Conservation (phyloP, 2,113 vertebrate genomes). For the Corythoichthys haematopterus region DNA sequence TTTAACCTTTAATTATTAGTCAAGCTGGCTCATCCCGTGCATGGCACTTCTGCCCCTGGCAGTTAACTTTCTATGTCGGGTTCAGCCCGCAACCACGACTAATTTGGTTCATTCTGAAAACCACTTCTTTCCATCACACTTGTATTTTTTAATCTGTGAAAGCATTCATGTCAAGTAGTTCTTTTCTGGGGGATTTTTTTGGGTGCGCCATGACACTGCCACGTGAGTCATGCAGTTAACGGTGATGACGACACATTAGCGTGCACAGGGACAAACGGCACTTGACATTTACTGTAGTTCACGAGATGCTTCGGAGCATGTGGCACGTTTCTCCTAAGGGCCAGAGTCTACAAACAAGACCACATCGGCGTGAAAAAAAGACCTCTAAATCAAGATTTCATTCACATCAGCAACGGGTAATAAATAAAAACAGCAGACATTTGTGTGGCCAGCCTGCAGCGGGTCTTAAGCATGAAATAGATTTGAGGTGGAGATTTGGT, state of each 20-base stretch:
- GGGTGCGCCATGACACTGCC: conserved; percentile 15
- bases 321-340: conserved; percentile 55
- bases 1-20: conserved; percentile 70
- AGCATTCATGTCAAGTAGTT: conserved; percentile 17
- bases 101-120: conserved; percentile 27
- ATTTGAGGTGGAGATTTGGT: conserved; percentile 38
- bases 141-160: not conserved
- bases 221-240: conserved; percentile 37
- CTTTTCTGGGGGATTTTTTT: conserved; percentile 27
- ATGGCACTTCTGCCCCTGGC: conserved; percentile 43
- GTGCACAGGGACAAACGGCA: conserved; percentile 54
- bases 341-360: conserved; percentile 54
- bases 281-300: conserved; percentile 67
- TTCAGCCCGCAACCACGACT: conserved; percentile 26
- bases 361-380: conserved; percentile 37
- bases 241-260: conserved; percentile 41
- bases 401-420: not conserved
- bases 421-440: conserved; percentile 10
- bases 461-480: conserved; percentile 30
- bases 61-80: conserved; percentile 69
- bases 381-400: not conserved
- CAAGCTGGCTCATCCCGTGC: conserved; percentile 57
- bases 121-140: conserved; percentile 20
- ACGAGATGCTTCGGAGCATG: conserved; percentile 59
- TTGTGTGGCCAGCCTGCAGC: conserved; percentile 14